Conservation (phyloP, 1,140 invertebrate species). For the Zaprionus gabonicus region DNA sequence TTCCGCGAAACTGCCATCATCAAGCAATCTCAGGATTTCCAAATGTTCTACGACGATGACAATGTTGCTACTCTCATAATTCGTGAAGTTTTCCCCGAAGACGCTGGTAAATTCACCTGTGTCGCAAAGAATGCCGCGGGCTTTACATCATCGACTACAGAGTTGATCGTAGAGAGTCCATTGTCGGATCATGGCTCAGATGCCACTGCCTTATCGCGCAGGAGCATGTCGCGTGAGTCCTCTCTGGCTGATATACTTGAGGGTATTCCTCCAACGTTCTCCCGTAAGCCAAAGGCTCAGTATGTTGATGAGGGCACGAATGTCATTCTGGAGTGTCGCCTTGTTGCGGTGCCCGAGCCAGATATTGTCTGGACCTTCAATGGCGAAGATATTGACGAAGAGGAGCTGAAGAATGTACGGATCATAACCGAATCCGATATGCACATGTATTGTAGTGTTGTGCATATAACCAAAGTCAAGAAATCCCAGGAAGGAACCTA, state of each 20-base stretch:
- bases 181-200: constrained; percentile 95
- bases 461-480: constrained; percentile 91
- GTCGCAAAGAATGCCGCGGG: constrained; percentile 98
- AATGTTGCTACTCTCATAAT: constrained; percentile 97
- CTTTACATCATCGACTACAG: constrained; percentile 95
- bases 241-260: constrained; percentile 95
- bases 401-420: constrained; percentile 88
- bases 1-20: constrained; percentile 96
- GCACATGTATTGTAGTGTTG: constrained; percentile 94
- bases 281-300: constrained; percentile 92
- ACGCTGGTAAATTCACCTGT: constrained; percentile 98
- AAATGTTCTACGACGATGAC: constrained; percentile 96
- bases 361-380: constrained; percentile 94
- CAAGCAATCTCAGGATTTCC: constrained; percentile 94
- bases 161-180: constrained; percentile 93
- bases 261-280: constrained; percentile 97
- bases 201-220: constrained; percentile 90
- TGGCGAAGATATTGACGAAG: constrained; percentile 89
- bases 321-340: constrained; percentile 92
- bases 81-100: constrained; percentile 97
- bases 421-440: constrained; percentile 93
- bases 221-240: constrained; percentile 94
- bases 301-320: constrained; percentile 92
- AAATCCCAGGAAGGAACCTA: constrained; percentile 94
- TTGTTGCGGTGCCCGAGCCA: constrained; percentile 95